Base-by-base conservation (phyloP, 2,797 vertebrate species). In the Rhodeus uyekii region DNA sequence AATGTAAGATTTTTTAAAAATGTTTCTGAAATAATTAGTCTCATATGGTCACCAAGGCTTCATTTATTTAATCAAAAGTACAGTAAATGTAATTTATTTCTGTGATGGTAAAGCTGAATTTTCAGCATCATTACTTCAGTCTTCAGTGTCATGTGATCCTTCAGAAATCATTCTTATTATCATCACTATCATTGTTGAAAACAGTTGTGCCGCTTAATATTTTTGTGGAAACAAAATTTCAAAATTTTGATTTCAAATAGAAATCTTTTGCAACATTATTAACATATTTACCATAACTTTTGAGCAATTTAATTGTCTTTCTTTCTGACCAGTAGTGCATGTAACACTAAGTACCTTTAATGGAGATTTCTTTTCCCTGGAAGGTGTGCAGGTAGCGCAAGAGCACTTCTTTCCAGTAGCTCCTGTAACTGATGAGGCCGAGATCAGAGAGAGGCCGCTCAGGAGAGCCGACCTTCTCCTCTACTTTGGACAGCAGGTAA, bases 341-440 rank as follows among this genome's bases (percentile, higher is more conserved):
- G 46, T n/a, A 63, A 63, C 18, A 63, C n/a, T 22, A n/a, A 58
- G 46, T 76, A 99, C 98, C 98, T 96, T 99, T 99, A 87, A 99
- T 99, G 77, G 98, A 99, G 89, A 99, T 98, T 91, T 99, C 98
- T 84, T 99, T 99, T 87, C 97, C 98, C 91, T 98, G 96, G 88
- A 99, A 99, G 89, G 95, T 96, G 89, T 99, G 94, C 84, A 99
- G 94, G 90, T 99, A 99, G 3, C 96, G 94, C 76, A 99, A 95
- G 29, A 99, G 95, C 75, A 99, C 98, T 72, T 99, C 98, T 87
- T 99, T 99, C 97, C 97, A 99, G 92, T 99, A 99, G 87, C 97
- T 98, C 32, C 96, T 94, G 90, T 98, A 98, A 92, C 97, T 98
- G 90, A 98, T 98, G 9, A 98, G 95, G 8, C 97, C 97, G 80